Evolutionary conservation across 2,797 vertebrate species (phyloP).

Genomic region (Lutjanus argentimaculatus): DNA sequence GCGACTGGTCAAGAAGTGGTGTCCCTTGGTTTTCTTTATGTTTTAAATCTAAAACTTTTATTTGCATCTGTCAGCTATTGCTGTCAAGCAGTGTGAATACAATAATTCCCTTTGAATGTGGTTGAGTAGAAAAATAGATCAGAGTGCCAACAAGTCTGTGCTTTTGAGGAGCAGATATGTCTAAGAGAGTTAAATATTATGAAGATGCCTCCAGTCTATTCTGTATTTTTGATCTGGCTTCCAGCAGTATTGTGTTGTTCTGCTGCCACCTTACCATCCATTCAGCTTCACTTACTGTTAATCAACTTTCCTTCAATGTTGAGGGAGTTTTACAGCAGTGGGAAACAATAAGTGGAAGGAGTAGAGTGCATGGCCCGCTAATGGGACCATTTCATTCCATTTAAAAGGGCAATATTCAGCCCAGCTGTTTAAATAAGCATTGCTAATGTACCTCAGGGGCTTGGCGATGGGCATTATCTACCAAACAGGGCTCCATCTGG

Average conservation of each 20-base stretch:
- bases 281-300: constrained; percentile 66
- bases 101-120: background rate
- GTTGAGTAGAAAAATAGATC: background rate
- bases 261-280: constrained; percentile 43
- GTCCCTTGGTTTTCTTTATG: background rate
- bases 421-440: constrained; percentile 83
- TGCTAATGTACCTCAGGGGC: constrained; percentile 76
- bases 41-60: background rate
- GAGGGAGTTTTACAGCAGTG: constrained; percentile 62
- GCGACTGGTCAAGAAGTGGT: background rate
- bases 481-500: constrained; percentile 74
- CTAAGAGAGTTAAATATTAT: constrained; percentile 18
- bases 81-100: background rate
- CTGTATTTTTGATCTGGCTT: constrained; percentile 41
- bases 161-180: background rate
- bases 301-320: constrained; percentile 69
- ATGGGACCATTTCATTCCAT: constrained; percentile 79
- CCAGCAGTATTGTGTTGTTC: constrained; percentile 43
- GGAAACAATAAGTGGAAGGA: constrained; percentile 69
- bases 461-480: constrained; percentile 72
- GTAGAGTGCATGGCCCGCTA: constrained; percentile 67
- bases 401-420: constrained; percentile 81
- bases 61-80: background rate
- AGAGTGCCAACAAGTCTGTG: constrained; percentile 1
- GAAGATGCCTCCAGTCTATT: background rate